phyloP scores from a whole-genome alignment of 2,113 vertebrate genomes.

The Planiliza haematocheilus region DNA sequence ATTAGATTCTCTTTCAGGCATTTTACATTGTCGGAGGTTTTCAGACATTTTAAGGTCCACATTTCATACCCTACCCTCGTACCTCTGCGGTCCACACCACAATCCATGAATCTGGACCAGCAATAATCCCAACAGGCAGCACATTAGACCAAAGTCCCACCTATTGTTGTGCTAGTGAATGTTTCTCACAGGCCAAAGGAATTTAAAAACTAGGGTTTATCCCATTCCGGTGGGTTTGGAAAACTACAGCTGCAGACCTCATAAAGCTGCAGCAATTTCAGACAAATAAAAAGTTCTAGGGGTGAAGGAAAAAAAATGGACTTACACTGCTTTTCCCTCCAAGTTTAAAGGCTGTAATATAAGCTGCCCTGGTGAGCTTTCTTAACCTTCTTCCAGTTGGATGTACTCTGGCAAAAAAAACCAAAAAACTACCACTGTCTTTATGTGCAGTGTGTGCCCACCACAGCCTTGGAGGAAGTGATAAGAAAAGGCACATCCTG shows the following conservation, averaged over 20 bases:
- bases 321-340: neutral
- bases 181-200: conserved; percentile 45
- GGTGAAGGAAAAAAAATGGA: neutral
- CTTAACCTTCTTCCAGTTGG: conserved; percentile 21
- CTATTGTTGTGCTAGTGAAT: conserved; percentile 40
- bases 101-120: conserved; percentile 3
- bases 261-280: conserved; percentile 3
- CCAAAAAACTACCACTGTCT: too few relatives aligned
- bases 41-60: neutral
- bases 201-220: conserved; percentile 51
- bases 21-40: neutral
- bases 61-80: conserved; percentile 10
- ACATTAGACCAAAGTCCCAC: conserved; percentile 48
- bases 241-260: conserved; percentile 6
- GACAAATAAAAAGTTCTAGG: neutral
- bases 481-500: conserved; percentile 71
- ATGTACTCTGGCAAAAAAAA: conserved; percentile 17
- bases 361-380: neutral
- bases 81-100: neutral
- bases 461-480: conserved; percentile 62
- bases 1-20: neutral
- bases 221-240: neutral
- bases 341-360: neutral
- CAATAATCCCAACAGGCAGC: conserved; percentile 26
- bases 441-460: neutral